phyloP scores from a whole-genome alignment of 2,113 vertebrate species.

The Seriola dumerili region DNA sequence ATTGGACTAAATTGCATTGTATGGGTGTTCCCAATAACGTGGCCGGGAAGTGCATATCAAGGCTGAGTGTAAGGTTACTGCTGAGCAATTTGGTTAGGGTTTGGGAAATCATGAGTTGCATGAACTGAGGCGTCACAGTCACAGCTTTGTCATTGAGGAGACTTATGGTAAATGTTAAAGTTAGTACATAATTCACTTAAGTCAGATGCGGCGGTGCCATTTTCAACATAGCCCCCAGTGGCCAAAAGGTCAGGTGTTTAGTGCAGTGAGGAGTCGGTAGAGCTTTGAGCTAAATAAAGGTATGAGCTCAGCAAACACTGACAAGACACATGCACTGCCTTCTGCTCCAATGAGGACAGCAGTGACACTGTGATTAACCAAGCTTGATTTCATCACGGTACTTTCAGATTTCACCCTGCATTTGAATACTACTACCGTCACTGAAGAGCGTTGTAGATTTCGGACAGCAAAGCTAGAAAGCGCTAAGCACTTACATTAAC shows the following conservation, averaged over 20 bases:
- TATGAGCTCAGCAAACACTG: conserved; percentile 82
- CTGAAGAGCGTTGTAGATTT: not conserved
- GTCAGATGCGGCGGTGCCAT: conserved; percentile 33
- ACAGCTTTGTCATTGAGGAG: conserved; percentile 8
- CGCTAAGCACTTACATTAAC: not conserved
- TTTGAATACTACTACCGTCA: not conserved
- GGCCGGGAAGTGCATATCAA: not conserved
- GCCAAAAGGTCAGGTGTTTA: conserved; percentile 77
- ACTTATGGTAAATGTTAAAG: conserved; percentile 19
- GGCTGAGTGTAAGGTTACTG: not conserved
- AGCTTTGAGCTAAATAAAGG: conserved; percentile 82
- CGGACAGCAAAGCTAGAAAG: not conserved
- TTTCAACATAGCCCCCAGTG: conserved; percentile 67
- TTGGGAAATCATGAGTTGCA: not conserved
- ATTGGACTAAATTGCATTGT: not conserved
- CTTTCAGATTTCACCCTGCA: conserved; percentile 27
- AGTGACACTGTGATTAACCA: conserved; percentile 41
- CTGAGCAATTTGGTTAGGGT: not conserved
- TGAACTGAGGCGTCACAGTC: not conserved
- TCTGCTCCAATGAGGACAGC: conserved; percentile 46
- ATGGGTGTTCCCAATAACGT: not conserved
- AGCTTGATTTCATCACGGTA: conserved; percentile 48
- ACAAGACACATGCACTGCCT: conserved; percentile 69
- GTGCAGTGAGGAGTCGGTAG: conserved; percentile 53
- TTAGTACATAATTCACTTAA: conserved; percentile 1